These are phyloP conservation scores for Dinothrombium tinctorium DNA, from an alignment of 1,140 invertebrate genomes.

Conservation along the genomic window DNA sequence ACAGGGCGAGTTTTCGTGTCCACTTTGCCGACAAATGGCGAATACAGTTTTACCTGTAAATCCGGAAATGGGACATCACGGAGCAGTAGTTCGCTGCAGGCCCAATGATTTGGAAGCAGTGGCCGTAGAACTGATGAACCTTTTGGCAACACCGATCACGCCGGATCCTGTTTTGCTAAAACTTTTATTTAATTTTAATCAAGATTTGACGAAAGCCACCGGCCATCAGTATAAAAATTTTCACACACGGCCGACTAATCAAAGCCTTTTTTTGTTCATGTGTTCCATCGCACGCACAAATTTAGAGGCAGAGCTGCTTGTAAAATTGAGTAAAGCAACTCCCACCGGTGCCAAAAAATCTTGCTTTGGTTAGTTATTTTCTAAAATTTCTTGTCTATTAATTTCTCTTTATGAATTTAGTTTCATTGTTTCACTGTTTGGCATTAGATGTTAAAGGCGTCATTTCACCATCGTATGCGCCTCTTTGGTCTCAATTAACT, in stretches of 20 bases:
- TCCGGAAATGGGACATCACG: constrained; percentile 28
- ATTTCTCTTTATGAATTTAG: no score
- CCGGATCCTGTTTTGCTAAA: constrained; percentile 13
- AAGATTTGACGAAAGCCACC: constrained; percentile 64
- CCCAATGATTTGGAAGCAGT: constrained; percentile 6
- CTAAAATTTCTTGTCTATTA: no score
- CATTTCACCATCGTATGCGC: no score
- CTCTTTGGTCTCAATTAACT: no score
- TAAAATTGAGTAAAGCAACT: constrained; percentile 53
- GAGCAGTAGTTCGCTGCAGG: constrained; percentile 8
- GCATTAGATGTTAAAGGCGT: no score
- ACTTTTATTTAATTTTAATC: constrained; percentile 46
- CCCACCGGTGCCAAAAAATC: constrained; percentile 30
- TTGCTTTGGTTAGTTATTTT: constrained; percentile 39
- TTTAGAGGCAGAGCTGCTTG: constrained; percentile 67
- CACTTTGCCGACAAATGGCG: no score
- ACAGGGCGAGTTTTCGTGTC: constrained; percentile 61
- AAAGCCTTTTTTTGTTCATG: constrained; percentile 62
- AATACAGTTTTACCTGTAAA: constrained; percentile 69
- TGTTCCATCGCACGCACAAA: constrained; percentile 70
- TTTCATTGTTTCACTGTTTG: no score
- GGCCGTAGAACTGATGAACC: constrained; percentile 6
- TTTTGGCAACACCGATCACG: constrained; percentile 31
- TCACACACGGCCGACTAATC: constrained; percentile 16
- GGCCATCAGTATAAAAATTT: constrained; percentile 29